A percentile compares a stretch with the other conserved stretches of the same genome.
Conservation (phyloP, 2,888 invertebrate species). For the Phania funesta region DNA sequence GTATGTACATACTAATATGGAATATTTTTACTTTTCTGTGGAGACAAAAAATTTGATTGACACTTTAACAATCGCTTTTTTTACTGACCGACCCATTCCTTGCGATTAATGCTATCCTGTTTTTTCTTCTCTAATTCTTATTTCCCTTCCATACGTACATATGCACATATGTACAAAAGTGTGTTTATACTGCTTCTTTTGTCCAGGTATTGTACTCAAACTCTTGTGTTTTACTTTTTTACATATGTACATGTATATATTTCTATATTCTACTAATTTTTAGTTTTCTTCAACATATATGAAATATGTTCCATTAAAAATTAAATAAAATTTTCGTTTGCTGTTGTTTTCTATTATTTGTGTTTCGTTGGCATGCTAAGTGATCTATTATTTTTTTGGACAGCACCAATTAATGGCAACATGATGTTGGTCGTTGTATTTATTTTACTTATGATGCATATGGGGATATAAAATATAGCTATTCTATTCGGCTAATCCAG, state of each 20-base stretch:
- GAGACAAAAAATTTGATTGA: constrained; percentile 73
- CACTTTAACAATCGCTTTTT: constrained; percentile 73
- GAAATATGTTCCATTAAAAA: constrained; percentile 57
- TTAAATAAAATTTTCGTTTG: constrained; percentile 16
- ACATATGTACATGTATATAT: no score
- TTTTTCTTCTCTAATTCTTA: constrained; percentile 1
- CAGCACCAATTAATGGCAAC: constrained; percentile 78
- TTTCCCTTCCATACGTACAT: not conserved
- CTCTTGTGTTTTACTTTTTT: not conserved
- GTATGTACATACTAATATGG: not conserved
- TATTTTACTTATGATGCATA: not conserved
- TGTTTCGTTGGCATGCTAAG: constrained; percentile 70
- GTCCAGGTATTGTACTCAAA: not conserved
- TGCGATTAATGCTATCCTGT: constrained; percentile 17
- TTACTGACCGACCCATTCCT: constrained; percentile 51
- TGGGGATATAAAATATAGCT: not conserved
- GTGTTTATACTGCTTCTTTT: constrained; percentile 34
- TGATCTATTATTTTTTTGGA: constrained; percentile 78
- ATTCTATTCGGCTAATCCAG: not conserved
- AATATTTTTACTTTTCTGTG: constrained; percentile 26
- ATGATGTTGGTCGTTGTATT: constrained; percentile 74
- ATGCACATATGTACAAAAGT: not conserved
- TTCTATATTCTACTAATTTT: constrained; percentile 13
- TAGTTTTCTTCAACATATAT: constrained; percentile 39
- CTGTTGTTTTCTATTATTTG: constrained; percentile 20